These are phyloP conservation scores for Pristionchus maxplancki DNA, from an alignment of 2,888 invertebrate species.

Conservation along the genomic window DNA sequence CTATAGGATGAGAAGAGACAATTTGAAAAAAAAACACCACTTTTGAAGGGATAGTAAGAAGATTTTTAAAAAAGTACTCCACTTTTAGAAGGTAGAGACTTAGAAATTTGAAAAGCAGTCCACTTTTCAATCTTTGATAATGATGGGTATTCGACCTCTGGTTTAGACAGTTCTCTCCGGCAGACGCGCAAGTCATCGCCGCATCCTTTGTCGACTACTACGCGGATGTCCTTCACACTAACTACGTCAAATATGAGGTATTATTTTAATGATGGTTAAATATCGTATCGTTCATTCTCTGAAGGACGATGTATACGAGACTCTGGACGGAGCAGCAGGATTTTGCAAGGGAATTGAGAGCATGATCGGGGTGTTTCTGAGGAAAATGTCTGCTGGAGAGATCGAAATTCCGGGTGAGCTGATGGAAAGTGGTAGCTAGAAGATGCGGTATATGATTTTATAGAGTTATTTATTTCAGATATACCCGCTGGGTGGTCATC, in stretches of 20 bases:
- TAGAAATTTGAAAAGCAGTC: too few species aligned
- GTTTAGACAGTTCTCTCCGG: slow-evolving; percentile 32
- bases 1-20: too few species aligned
- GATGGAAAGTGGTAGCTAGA: neutral
- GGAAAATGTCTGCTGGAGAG: slow-evolving; percentile 46
- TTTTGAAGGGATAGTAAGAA: too few species aligned
- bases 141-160: too few species aligned
- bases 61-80: too few species aligned
- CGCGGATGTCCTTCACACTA: slow-evolving; percentile 48
- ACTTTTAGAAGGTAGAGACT: too few species aligned
- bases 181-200: slow-evolving; percentile 33
- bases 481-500: slow-evolving; percentile 23
- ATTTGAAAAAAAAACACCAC: too few species aligned
- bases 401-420: slow-evolving; percentile 25
- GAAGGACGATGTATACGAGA: slow-evolving; percentile 35
- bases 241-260: slow-evolving; percentile 44
- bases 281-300: neutral
- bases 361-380: slow-evolving; percentile 18
- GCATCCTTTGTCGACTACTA: slow-evolving; percentile 49
- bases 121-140: too few species aligned
- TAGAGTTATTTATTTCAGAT: neutral
- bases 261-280: neutral
- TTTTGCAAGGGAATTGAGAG: slow-evolving; percentile 43
- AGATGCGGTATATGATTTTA: neutral
- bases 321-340: slow-evolving; percentile 3